Conservation (phyloP, 2,888 invertebrate species). For the Dryocosmus kuriphilus region DNA sequence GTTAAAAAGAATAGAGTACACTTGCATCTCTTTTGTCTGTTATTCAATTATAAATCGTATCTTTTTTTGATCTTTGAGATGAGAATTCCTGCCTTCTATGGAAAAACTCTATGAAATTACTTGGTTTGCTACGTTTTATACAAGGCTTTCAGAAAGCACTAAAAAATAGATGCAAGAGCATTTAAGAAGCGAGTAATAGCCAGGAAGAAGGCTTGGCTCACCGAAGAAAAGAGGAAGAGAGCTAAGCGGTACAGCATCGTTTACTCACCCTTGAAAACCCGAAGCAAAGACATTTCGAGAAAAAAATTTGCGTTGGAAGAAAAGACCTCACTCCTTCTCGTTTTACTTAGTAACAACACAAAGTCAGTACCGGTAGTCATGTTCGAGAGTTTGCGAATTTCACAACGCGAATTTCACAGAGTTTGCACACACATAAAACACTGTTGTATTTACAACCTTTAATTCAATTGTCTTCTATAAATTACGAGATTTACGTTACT, state of each 20-base stretch:
- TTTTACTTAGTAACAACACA: slow-evolving; percentile 62
- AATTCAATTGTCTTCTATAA: slow-evolving; percentile 13
- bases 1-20: background rate
- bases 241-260: slow-evolving; percentile 6
- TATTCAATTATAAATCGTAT: background rate
- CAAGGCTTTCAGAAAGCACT: slow-evolving; percentile 12
- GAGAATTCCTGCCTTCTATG: background rate
- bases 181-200: slow-evolving; percentile 32
- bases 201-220: slow-evolving; percentile 32
- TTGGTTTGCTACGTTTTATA: background rate
- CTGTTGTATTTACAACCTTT: background rate
- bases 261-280: slow-evolving; percentile 65
- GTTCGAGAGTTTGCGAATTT: slow-evolving; percentile 16
- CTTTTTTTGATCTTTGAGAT: background rate
- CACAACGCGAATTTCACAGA: slow-evolving; percentile 15
- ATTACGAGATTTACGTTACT: background rate
- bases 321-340: slow-evolving; percentile 60
- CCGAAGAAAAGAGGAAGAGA: slow-evolving; percentile 11
- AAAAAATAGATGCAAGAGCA: slow-evolving; percentile 36
- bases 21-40: background rate
- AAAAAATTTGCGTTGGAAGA: slow-evolving; percentile 60
- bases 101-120: slow-evolving; percentile 28
- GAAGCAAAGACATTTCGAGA: slow-evolving; percentile 61
- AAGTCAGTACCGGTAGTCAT: slow-evolving; percentile 59
- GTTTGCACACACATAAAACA: background rate